phyloP scores from a whole-genome alignment of 2,888 invertebrate genomes.

The Drosophila koepferae region DNA sequence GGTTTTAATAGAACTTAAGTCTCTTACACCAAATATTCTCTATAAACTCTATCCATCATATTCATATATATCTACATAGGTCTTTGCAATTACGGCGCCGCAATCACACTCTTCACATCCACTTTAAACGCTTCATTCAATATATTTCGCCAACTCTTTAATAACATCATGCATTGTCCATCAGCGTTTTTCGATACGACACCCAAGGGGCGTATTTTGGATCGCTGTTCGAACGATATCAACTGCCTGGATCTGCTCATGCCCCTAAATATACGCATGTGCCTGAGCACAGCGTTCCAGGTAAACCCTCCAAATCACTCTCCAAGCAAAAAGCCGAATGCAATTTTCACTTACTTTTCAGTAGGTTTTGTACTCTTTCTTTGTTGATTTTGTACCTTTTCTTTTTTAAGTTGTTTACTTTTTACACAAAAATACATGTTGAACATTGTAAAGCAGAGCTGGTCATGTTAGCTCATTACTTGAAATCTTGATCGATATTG shows the following conservation, averaged over 20 bases:
- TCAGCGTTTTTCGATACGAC: conserved; percentile 88
- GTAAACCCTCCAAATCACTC: conserved; percentile 62
- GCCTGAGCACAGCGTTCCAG: conserved; percentile 82
- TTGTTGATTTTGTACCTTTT: neutral
- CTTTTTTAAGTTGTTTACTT: neutral
- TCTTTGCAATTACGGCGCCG: conserved; percentile 82
- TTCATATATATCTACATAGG: conserved; percentile 54
- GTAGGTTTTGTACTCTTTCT: neutral
- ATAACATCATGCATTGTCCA: conserved; percentile 86
- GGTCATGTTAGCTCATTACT: neutral
- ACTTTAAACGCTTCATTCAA: conserved; percentile 79
- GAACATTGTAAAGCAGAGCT: neutral
- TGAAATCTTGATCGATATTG: neutral
- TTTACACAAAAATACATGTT: neutral
- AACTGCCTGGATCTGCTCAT: conserved; percentile 87
- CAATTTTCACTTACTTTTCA: conserved; percentile 2
- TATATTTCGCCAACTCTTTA: conserved; percentile 84
- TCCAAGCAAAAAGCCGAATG: neutral
- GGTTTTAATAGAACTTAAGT: conserved; percentile 41
- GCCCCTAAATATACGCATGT: conserved; percentile 85
- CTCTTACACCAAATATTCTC: conserved; percentile 9
- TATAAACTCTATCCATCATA: conserved; percentile 8
- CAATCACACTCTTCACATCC: conserved; percentile 81
- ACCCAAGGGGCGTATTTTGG: conserved; percentile 88
- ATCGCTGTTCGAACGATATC: conserved; percentile 88